phyloP scores from a whole-genome alignment of 2,113 vertebrate genomes.

The Corythornis madagascariensis region DNA sequence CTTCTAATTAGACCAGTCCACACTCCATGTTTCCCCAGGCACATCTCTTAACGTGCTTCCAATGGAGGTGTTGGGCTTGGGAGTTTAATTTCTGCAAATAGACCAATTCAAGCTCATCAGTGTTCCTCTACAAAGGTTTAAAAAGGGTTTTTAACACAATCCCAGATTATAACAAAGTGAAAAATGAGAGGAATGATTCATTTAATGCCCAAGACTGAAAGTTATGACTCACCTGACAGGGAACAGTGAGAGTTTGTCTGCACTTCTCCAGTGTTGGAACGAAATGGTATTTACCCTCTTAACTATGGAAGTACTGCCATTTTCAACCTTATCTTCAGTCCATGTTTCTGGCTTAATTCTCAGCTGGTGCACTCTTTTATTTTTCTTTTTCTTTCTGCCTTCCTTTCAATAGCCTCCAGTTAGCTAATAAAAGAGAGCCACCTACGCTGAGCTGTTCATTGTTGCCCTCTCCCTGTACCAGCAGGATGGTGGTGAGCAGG shows the following conservation, averaged over 20 bases:
- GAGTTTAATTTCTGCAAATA: neutral
- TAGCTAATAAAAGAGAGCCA: conserved; percentile 17
- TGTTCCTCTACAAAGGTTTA: neutral
- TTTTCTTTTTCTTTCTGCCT: neutral
- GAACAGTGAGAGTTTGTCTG: neutral
- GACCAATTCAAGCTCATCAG: neutral
- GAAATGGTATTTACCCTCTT: neutral
- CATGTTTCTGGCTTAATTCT: neutral
- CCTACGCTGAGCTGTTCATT: conserved; percentile 1
- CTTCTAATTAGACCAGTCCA: neutral
- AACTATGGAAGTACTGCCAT: neutral
- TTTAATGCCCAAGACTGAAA: neutral
- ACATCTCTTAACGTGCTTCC: neutral
- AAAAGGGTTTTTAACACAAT: neutral
- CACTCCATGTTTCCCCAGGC: neutral
- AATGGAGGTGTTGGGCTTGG: neutral
- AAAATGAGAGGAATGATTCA: conserved; percentile 20
- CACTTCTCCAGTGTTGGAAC: neutral
- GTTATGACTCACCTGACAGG: neutral
- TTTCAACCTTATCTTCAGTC: neutral
- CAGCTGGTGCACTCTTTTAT: neutral
- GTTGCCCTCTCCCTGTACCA: rapidly evolving
- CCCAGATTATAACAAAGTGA: neutral
- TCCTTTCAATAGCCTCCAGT: neutral
- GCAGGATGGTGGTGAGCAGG: neutral